phyloP scores from a whole-genome alignment of 2,888 invertebrate species.

The Andrena hattorfiana region DNA sequence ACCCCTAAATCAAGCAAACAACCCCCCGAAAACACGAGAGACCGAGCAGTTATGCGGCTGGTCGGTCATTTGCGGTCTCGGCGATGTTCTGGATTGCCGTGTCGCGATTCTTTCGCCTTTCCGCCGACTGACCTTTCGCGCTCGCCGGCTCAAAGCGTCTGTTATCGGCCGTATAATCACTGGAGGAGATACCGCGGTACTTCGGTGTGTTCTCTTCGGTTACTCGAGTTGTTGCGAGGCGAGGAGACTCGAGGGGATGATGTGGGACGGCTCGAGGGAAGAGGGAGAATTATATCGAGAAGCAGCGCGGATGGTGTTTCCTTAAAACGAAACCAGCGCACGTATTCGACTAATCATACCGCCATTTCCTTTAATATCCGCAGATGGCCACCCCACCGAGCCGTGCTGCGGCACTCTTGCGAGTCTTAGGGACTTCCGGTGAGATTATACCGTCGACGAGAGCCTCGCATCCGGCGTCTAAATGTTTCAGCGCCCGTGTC shows the following conservation, averaged over 20 bases:
- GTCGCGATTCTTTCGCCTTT: slow-evolving; percentile 73
- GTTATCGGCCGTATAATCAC: background rate
- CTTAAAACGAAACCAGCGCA: slow-evolving; percentile 82
- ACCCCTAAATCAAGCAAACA: slow-evolving; percentile 81
- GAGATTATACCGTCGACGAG: slow-evolving; percentile 79
- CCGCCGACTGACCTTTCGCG: slow-evolving; percentile 34
- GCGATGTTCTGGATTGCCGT: slow-evolving; percentile 75
- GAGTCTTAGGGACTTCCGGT: slow-evolving; percentile 83
- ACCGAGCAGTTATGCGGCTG: slow-evolving; percentile 74
- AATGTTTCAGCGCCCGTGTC: slow-evolving; percentile 75
- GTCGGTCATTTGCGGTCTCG: slow-evolving; percentile 80
- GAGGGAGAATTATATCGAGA: slow-evolving; percentile 30
- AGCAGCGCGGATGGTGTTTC: slow-evolving; percentile 37
- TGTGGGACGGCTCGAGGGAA: background rate
- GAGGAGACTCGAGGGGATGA: background rate
- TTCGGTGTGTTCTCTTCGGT: background rate
- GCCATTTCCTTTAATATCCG: slow-evolving; percentile 85
- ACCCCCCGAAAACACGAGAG: slow-evolving; percentile 73
- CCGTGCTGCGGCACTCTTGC: slow-evolving; percentile 73
- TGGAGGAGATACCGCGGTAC: background rate
- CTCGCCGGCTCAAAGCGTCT: background rate
- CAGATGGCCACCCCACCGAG: slow-evolving; percentile 77
- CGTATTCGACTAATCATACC: slow-evolving; percentile 85
- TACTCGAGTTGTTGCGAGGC: too few relatives aligned
- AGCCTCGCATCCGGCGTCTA: slow-evolving; percentile 78